These are phyloP conservation scores for Drosophila borborema DNA, from an alignment of 2,888 invertebrate genomes.

Conservation along the genomic window DNA sequence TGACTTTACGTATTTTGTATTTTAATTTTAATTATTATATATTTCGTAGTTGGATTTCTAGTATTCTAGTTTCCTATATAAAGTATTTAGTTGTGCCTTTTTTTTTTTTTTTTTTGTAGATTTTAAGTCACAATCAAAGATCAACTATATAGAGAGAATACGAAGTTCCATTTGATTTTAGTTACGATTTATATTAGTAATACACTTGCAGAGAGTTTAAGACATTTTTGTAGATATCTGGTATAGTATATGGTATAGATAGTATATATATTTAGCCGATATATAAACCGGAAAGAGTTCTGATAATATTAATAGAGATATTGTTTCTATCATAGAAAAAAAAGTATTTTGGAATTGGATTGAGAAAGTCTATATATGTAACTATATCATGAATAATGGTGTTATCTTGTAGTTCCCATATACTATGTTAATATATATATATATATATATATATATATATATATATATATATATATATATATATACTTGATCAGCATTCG, in stretches of 20 bases:
- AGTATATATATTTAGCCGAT: background rate
- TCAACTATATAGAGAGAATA: slow-evolving; percentile 19
- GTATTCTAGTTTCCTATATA: slow-evolving; percentile 2
- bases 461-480: too few species aligned
- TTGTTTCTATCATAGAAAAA: background rate
- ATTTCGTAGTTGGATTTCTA: slow-evolving; percentile 2
- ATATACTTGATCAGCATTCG: background rate
- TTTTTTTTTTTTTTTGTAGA: slow-evolving; percentile 14
- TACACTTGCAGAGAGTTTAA: slow-evolving; percentile 5
- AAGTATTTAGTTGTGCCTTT: slow-evolving; percentile 40
- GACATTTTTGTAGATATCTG: background rate
- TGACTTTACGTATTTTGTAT: slow-evolving; percentile 42
- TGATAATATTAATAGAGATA: background rate
- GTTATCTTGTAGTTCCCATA: background rate
- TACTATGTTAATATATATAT: background rate
- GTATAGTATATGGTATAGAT: background rate
- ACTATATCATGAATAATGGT: background rate
- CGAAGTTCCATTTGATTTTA: slow-evolving; percentile 11
- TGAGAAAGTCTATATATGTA: background rate
- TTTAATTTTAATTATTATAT: slow-evolving; percentile 2
- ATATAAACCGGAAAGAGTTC: background rate
- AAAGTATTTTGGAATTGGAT: background rate
- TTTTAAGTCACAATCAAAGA: slow-evolving; percentile 30
- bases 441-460: background rate
- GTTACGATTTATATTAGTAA: background rate